Percentiles rank a stretch among this genome's conserved stretches.
phyloP scores from a whole-genome alignment of 2,797 vertebrate species.

The Atherinosoma microstoma region DNA sequence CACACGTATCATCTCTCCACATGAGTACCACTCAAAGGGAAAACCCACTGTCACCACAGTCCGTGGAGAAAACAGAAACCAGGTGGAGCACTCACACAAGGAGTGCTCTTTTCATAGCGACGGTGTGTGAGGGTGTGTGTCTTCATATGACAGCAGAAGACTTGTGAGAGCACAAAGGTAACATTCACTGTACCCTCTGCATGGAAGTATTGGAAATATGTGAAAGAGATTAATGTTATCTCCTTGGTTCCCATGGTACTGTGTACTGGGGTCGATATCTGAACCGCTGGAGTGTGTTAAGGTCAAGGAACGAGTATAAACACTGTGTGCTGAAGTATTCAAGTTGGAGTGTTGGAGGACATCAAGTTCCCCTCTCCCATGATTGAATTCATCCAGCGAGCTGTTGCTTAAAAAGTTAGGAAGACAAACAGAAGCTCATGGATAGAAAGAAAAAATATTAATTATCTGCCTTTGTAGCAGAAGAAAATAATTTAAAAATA shows the following conservation, averaged over 20 bases:
- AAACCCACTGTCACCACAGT: constrained; percentile 57
- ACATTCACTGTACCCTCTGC: constrained; percentile 72
- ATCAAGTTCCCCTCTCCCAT: constrained; percentile 5
- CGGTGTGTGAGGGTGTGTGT: constrained; percentile 19
- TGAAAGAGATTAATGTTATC: constrained; percentile 73
- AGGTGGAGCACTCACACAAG: constrained; percentile 76
- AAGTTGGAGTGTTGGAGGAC: constrained; percentile 16
- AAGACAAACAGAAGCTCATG: constrained; percentile 1
- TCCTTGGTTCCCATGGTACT: constrained; percentile 64
- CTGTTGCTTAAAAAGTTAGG: constrained; percentile 1
- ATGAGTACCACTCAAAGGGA: constrained; percentile 78
- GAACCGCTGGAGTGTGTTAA: constrained; percentile 45
- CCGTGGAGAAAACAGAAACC: constrained; percentile 80
- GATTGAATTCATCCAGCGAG: constrained; percentile 21
- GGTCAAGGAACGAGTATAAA: constrained; percentile 47
- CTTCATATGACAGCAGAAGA: constrained; percentile 48
- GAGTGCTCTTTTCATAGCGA: constrained; percentile 67
- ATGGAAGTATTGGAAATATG: constrained; percentile 68
- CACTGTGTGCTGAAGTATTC: constrained; percentile 27
- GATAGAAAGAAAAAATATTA: not conserved
- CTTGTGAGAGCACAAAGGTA: constrained; percentile 72
- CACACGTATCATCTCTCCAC: constrained; percentile 82
- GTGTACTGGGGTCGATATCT: constrained; percentile 52
- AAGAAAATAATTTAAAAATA: too few species aligned
- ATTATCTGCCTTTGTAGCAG: too few species aligned